A percentile compares a stretch with the other conserved stretches of the same genome.
Evolutionary conservation across 2,888 invertebrate genomes (phyloP).

Genomic region (Drosophila macrospina): DNA sequence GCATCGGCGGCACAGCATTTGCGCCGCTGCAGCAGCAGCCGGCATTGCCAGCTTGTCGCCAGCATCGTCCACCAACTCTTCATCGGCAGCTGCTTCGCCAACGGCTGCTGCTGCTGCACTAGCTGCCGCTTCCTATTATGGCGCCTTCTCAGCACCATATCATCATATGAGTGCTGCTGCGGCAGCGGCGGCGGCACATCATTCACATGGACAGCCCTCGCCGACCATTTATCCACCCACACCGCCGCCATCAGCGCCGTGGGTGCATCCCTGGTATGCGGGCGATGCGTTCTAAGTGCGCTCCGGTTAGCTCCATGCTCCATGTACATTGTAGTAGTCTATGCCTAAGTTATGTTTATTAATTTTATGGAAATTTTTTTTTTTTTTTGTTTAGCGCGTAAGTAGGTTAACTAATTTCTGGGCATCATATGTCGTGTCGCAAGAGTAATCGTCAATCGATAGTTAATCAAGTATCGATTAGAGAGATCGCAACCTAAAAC

Average conservation of each 20-base stretch:
- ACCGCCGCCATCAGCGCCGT: slow-evolving; percentile 85
- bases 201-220: slow-evolving; percentile 84
- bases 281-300: slow-evolving; percentile 82
- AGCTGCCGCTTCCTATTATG: slow-evolving; percentile 70
- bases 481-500: slow-evolving; percentile 22
- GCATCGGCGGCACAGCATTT: slow-evolving; percentile 63
- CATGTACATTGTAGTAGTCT: slow-evolving; percentile 50
- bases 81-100: slow-evolving; percentile 53
- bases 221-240: slow-evolving; percentile 86
- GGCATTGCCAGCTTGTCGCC: slow-evolving; percentile 66
- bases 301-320: slow-evolving; percentile 3
- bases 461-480: slow-evolving; percentile 31
- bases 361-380: slow-evolving; percentile 17
- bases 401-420: slow-evolving; percentile 74
- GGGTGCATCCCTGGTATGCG: slow-evolving; percentile 86
- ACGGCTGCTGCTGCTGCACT: slow-evolving; percentile 75
- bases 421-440: slow-evolving; percentile 69
- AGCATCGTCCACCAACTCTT: slow-evolving; percentile 49
- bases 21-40: slow-evolving; percentile 43
- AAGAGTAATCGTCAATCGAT: slow-evolving; percentile 42
- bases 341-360: slow-evolving; percentile 48
- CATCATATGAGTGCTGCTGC: slow-evolving; percentile 59
- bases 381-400: slow-evolving; percentile 52
- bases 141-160: slow-evolving; percentile 73
- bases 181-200: slow-evolving; percentile 63